Percentiles rank a stretch among this genome's conserved stretches.
Evolutionary conservation across 2,113 vertebrate genomes (phyloP).

Genomic region (Stigmatopora argus): DNA sequence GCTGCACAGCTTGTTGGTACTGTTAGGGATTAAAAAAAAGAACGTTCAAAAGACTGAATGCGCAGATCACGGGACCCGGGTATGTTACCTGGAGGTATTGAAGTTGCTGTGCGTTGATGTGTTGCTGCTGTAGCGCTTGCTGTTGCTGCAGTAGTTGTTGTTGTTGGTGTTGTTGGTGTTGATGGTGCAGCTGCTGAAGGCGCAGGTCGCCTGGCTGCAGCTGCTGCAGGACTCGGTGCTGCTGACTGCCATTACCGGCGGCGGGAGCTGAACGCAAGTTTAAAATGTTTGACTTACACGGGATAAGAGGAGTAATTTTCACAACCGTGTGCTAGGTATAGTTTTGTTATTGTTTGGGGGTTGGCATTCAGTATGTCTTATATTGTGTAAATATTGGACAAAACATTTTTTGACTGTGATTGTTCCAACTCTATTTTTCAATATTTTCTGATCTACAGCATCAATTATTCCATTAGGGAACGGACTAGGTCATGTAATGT

Average conservation of each 20-base stretch:
- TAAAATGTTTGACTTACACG: neutral
- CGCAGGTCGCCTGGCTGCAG: constrained; percentile 92
- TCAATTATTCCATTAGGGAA: no score
- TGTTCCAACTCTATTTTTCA: no score
- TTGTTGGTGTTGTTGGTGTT: constrained; percentile 58
- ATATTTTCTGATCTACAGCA: no score
- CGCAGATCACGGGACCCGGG: neutral
- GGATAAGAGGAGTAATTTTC: no score
- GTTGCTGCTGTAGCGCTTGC: constrained; percentile 81
- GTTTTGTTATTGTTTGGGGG: no score
- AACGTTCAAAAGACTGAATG: neutral
- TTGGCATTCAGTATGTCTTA: no score
- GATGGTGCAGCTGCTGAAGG: constrained; percentile 81
- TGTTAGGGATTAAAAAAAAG: constrained; percentile 7
- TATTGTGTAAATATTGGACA: no score
- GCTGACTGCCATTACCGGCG: constrained; percentile 70
- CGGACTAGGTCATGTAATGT: neutral
- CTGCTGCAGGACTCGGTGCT: constrained; percentile 88
- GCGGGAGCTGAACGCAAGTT: constrained; percentile 51
- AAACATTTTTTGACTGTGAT: no score
- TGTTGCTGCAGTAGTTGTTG: constrained; percentile 69
- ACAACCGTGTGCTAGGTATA: no score
- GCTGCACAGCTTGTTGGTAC: constrained; percentile 86
- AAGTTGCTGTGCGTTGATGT: constrained; percentile 74
- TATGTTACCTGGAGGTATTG: constrained; percentile 79